Evolutionary conservation across 35 echinoderm and acorn worm species (phyloP), one percentile per base, ranked within the genome.

Genomic region (Strongylocentrotus purpuratus): DNA sequence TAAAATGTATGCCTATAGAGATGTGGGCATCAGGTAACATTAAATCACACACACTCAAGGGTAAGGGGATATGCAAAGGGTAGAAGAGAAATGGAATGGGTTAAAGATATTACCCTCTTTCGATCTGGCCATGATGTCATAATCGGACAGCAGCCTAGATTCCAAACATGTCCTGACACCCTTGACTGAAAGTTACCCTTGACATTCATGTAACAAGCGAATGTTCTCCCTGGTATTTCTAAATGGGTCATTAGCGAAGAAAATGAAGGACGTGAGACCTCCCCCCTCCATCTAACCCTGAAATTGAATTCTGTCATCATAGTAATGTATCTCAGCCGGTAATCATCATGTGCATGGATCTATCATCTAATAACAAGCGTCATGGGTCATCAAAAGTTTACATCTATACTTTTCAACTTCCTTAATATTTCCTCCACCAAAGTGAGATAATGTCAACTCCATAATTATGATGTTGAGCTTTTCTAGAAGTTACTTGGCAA

Each of bases 141-240:
- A 78, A 14, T 78, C 25, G 20, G 22, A 78, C 65, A 78, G 65
- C 22, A 28, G 20, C 10, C 1, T 7, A 78, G 28, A 78, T 28
- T 78, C 65, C 65, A 78, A 28, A n/a, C 65, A 28, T 78, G 65
- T 78, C 65, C 6, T 78, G 6, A 78, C 28, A 78, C 65, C 50
- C 50, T 55, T 55, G 50, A 55, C 50, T 41, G 35, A 41, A 41
- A 41, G 1, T 1, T 41, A 78, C 65, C 65, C 65, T 78, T 78
- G 65, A 78, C 65, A 78, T 78, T 78, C 65, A n/a, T 78, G 65
- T 78, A 78, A 78, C 65, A 78, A 78, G 65, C 65, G 65, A 78
- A 78, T 78, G 65, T 78, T n/a, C 65, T 0, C n/a, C 7, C 65
- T 78, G 65, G 65, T 78, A 78, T 78, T 78, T 28, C 65, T 78